Evolutionary conservation across 2,797 vertebrate species (phyloP).

Genomic region (Gymnoscopelus braueri): DNA sequence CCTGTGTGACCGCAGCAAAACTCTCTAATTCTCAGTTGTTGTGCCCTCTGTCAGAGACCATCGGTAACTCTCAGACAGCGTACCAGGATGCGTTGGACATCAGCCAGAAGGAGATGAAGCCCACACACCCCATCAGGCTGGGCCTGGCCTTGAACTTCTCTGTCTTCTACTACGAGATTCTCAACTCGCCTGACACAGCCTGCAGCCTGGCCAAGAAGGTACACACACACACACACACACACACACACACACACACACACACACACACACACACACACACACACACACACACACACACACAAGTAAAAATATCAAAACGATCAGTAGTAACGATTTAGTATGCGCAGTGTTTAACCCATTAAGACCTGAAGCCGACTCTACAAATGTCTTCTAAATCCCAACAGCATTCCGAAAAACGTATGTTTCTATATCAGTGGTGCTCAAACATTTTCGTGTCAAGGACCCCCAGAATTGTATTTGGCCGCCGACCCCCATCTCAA

Average conservation of each 20-base stretch:
- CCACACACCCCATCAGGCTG: constrained; percentile 91
- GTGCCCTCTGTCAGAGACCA: constrained; percentile 77
- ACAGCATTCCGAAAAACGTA: too few species aligned
- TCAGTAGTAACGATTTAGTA: too few species aligned
- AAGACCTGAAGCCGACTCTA: too few species aligned
- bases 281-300: not conserved
- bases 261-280: not conserved
- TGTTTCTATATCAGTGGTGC: too few species aligned
- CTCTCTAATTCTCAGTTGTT: too few species aligned
- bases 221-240: constrained; percentile 57
- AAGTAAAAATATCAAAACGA: not conserved
- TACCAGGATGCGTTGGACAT: constrained; percentile 90
- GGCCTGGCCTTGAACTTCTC: constrained; percentile 93
- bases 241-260: not conserved
- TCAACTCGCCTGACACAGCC: constrained; percentile 89
- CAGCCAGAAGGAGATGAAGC: constrained; percentile 91
- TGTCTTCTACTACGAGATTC: constrained; percentile 92
- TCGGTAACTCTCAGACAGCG: constrained; percentile 87
- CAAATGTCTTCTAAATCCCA: too few species aligned
- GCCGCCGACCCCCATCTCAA: too few species aligned
- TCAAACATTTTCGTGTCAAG: too few species aligned
- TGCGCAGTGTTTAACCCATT: too few species aligned
- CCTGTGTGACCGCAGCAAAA: too few species aligned
- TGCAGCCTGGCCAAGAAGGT: constrained; percentile 90
- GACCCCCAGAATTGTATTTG: too few species aligned